phyloP scores from a whole-genome alignment of 2,797 vertebrate species.

The Rhabdophis nuchalis region DNA sequence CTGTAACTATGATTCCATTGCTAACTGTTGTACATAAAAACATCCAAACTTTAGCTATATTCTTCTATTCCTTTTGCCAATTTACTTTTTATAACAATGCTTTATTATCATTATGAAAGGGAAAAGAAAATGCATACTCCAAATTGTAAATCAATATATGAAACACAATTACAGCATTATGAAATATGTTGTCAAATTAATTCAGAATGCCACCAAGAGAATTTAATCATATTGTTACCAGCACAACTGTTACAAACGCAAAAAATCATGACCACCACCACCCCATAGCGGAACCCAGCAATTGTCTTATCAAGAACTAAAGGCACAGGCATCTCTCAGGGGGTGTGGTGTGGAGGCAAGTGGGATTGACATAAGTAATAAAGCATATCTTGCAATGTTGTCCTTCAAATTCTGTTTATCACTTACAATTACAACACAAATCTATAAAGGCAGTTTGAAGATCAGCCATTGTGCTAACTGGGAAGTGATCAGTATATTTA shows the following conservation, averaged over 20 bases:
- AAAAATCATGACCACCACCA: neutral
- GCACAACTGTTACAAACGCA: neutral
- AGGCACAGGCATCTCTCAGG: neutral
- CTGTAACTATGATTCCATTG: neutral
- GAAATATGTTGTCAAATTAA: neutral
- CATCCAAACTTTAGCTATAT: neutral
- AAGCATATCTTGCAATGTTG: neutral
- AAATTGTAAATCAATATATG: neutral
- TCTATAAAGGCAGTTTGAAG: neutral
- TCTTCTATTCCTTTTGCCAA: neutral
- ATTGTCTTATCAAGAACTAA: neutral
- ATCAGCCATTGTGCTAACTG: slow-evolving; percentile 1
- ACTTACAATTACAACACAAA: neutral
- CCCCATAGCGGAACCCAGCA: neutral
- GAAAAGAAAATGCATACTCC: neutral
- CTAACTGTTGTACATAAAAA: neutral
- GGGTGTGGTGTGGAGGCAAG: neutral
- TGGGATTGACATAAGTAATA: neutral
- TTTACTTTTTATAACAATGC: neutral
- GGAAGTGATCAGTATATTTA: slow-evolving; percentile 12
- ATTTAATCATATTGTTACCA: neutral
- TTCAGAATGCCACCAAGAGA: neutral
- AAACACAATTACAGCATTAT: neutral
- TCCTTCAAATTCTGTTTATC: neutral
- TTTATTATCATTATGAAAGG: neutral